Evolutionary conservation across 2,888 invertebrate species (phyloP).

Genomic region (Andrena bucephala): DNA sequence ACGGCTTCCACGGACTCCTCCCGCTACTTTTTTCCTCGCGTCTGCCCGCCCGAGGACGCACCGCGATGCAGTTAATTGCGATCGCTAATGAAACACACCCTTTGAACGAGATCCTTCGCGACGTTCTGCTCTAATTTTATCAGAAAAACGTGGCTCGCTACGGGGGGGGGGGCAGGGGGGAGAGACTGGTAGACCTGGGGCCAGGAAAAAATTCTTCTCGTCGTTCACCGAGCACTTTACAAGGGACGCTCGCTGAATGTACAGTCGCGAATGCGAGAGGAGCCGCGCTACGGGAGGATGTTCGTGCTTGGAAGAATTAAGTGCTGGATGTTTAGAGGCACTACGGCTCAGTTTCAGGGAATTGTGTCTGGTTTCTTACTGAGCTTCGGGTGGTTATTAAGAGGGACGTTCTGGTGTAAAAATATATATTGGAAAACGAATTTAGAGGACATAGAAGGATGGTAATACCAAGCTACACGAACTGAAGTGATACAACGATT

Average conservation of each 20-base stretch:
- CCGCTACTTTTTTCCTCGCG: conserved; percentile 15
- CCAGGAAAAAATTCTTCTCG: background rate
- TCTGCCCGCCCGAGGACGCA: background rate
- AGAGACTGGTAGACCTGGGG: background rate
- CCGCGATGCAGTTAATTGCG: conserved; percentile 43
- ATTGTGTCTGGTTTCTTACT: too few species aligned
- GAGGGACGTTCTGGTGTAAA: too few species aligned
- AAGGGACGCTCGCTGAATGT: background rate
- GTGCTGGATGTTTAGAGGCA: background rate
- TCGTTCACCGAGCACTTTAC: conserved; percentile 4
- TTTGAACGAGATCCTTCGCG: background rate
- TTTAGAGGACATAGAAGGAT: too few species aligned
- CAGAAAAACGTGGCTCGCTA: background rate
- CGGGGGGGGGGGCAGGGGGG: too few species aligned
- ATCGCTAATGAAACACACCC: conserved; percentile 51
- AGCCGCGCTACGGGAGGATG: background rate
- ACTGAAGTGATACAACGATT: too few species aligned
- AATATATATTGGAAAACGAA: too few species aligned
- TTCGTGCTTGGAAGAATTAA: background rate
- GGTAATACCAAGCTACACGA: too few species aligned
- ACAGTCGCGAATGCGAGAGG: background rate
- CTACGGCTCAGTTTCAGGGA: background rate
- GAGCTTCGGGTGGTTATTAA: too few species aligned
- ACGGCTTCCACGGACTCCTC: conserved; percentile 36
- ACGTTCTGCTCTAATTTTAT: background rate